Base-by-base conservation (phyloP, 2,888 invertebrate genomes). In the Catocala nupta region DNA sequence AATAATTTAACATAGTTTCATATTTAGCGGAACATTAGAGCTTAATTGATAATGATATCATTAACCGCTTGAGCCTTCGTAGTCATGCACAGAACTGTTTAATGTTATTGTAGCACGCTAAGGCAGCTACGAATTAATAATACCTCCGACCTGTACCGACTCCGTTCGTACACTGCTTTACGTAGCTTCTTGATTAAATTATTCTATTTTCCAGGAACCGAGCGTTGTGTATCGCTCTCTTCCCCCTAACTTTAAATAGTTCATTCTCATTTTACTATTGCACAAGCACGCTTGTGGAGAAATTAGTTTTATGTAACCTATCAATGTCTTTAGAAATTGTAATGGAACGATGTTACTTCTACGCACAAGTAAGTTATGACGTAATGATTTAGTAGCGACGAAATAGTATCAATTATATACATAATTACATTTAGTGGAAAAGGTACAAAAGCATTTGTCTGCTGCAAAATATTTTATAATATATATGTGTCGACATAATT, bases 41-140 rank as follows among this genome's bases (percentile, higher is more conserved):
- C 73, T 80, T 84, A 82, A 85, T 85, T 85, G 81, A 80, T 83
- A 82, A 85, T 82, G 82, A 77, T 79, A 77, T 81, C 77, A 80
- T 79, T 81, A 83, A 79, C 63, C 70, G 77, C 68, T 72, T 68
- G 68, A 81, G 77, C 71, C 73, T 75, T 73, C 77, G 79, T 62
- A 68, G 77, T 65, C 68, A 69, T 78, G 78, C 76, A 78, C 78
- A 77, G 59, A 75, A 67, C 68, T 67, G 63, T 68, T 78, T 85
- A 85, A 86, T 82, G 80, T 78, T 66, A 68, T 77, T 73, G 72
- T 71, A 76, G 65, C 88, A 87, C 86, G 88, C 84, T 71, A 86
- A 60, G 58, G 59, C 65, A 34, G 57, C 52, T 58, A 65, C 63
- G 62, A 66, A 68, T 67, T 70, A 63, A 61, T 56, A 61, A 49